A percentile compares a stretch with the other conserved stretches of the same genome.
These are phyloP conservation scores for Calameuta filiformis DNA, from an alignment of 2,888 invertebrate species.

Conservation along the genomic window DNA sequence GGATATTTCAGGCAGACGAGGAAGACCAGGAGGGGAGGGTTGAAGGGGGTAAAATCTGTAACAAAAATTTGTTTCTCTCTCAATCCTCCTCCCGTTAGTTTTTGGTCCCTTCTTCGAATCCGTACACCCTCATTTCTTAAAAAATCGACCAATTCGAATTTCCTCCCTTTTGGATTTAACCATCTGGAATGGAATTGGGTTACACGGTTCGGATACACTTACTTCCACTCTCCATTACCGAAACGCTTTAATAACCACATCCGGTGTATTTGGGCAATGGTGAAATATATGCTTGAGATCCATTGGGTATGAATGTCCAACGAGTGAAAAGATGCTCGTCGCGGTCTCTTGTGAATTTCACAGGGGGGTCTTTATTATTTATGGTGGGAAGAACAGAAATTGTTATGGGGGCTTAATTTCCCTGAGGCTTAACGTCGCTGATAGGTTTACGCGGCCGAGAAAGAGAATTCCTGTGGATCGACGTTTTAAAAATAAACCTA, in stretches of 20 bases:
- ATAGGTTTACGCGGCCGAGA: background rate
- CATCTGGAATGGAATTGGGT: background rate
- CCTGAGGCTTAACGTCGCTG: background rate
- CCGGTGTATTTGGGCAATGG: background rate
- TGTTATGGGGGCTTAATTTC: background rate
- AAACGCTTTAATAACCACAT: background rate
- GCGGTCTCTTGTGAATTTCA: background rate
- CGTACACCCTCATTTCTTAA: background rate
- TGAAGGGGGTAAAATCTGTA: conserved; percentile 4
- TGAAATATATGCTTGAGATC: background rate
- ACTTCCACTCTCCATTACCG: background rate
- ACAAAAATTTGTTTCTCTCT: background rate
- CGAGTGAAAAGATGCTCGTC: background rate
- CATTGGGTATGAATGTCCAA: background rate
- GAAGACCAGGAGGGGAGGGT: background rate
- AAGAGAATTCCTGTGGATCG: background rate
- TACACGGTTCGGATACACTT: background rate
- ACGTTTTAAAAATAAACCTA: background rate
- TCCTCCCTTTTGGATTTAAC: background rate
- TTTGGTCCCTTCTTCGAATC: background rate
- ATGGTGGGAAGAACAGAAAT: background rate
- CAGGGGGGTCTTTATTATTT: background rate
- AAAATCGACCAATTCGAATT: background rate
- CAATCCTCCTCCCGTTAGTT: background rate
- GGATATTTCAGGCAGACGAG: background rate